phyloP scores from a whole-genome alignment of 2,888 invertebrate species.

The Eutolmus rufibarbis region DNA sequence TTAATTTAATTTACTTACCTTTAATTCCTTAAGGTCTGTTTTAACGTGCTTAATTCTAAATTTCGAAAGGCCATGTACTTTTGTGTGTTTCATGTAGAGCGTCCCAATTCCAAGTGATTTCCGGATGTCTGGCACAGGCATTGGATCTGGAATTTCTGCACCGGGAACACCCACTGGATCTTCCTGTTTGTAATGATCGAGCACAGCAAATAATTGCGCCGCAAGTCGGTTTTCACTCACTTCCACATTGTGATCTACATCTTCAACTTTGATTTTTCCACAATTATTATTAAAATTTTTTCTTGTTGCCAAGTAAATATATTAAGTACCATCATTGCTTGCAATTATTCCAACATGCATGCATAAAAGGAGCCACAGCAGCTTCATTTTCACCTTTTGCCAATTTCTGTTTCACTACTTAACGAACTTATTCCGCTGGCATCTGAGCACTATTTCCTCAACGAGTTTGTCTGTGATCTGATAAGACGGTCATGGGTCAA shows the following conservation, averaged over 20 bases:
- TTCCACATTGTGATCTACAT: conserved; percentile 53
- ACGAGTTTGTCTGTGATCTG: neutral
- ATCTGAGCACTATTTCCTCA: neutral
- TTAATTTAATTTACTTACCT: conserved; percentile 63
- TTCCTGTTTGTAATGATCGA: conserved; percentile 81
- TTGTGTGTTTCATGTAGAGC: conserved; percentile 75
- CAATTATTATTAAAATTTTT: neutral
- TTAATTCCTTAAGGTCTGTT: conserved; percentile 77
- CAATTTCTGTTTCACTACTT: neutral
- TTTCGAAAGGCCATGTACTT: conserved; percentile 78
- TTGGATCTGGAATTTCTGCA: conserved; percentile 80
- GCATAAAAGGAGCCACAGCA: neutral
- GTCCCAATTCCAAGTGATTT: conserved; percentile 75
- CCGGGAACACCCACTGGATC: conserved; percentile 85
- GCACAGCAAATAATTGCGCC: conserved; percentile 72
- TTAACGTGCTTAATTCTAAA: conserved; percentile 77
- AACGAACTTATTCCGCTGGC: neutral
- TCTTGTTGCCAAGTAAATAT: neutral
- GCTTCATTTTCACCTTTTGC: neutral
- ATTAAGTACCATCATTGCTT: neutral
- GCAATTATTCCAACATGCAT: neutral
- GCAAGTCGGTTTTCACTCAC: conserved; percentile 74
- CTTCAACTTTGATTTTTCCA: neutral
- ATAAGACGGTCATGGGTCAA: neutral
- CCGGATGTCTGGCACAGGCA: conserved; percentile 77